A percentile compares a stretch with the other conserved stretches of the same genome.
These are phyloP conservation scores for Lytechinus variegatus DNA, from an alignment of 35 echinoderm and acorn worm genomes.

Conservation along the genomic window DNA sequence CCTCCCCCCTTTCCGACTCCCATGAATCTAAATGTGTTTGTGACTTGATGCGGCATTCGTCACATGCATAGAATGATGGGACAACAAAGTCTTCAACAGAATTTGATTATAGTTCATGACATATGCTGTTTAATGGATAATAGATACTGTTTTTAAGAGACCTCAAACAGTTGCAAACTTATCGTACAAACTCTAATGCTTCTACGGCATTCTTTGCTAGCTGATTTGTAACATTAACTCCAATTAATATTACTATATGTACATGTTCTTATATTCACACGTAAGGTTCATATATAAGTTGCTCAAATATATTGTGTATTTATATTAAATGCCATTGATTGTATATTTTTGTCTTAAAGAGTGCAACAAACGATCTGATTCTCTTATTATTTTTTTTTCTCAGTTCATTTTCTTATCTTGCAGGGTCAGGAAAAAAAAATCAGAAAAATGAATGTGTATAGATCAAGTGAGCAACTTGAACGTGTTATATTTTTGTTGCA, in stretches of 20 bases:
- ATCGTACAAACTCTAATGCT: too few relatives aligned
- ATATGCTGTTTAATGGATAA: not conserved
- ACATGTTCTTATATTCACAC: too few relatives aligned
- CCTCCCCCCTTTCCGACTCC: not conserved
- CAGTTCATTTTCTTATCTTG: conserved; percentile 2
- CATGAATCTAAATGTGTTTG: not conserved
- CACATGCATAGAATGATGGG: not conserved
- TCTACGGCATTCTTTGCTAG: too few relatives aligned
- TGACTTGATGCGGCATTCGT: not conserved
- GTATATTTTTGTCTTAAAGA: not conserved
- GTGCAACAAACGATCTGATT: not conserved
- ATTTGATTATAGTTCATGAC: not conserved
- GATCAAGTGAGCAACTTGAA: not conserved
- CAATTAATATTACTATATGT: too few relatives aligned
- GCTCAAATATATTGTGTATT: not conserved
- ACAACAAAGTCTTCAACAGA: not conserved
- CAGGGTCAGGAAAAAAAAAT: conserved; percentile 11
- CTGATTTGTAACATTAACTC: too few relatives aligned
- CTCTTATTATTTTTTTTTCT: not conserved
- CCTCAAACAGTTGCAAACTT: too few relatives aligned
- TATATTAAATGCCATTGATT: not conserved
- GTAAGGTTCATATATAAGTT: not conserved
- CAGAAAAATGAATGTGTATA: not conserved
- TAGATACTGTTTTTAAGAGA: too few relatives aligned
- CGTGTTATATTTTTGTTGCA: not conserved